Evolutionary conservation across 1,140 invertebrate genomes (phyloP).

Genomic region (Atta cephalotes): DNA sequence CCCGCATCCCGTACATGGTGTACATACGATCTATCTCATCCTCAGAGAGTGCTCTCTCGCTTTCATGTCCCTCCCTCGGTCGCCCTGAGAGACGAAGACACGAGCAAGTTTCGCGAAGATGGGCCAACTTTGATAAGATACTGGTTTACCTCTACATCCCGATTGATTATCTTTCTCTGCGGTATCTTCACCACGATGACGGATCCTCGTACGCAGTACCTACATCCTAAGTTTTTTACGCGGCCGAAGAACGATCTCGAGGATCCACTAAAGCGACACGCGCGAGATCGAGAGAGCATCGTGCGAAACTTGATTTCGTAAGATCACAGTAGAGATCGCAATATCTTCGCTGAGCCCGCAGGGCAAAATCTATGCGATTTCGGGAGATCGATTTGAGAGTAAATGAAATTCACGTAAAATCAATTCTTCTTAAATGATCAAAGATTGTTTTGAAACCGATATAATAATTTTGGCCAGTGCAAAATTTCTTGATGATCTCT

Average conservation of each 20-base stretch:
- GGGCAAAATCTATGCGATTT: neutral
- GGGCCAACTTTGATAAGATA: constrained; percentile 85
- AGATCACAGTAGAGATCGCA: constrained; percentile 2
- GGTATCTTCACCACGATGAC: constrained; percentile 42
- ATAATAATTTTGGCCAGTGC: neutral
- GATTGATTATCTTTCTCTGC: constrained; percentile 84
- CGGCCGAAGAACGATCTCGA: constrained; percentile 18
- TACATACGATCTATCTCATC: constrained; percentile 1
- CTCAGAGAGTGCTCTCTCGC: constrained; percentile 17
- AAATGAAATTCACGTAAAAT: constrained; percentile 4
- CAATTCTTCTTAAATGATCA: neutral
- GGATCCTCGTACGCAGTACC: neutral
- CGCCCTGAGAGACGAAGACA: constrained; percentile 25
- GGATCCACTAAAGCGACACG: neutral
- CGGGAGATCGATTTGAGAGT: no score
- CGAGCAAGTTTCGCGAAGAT: constrained; percentile 81
- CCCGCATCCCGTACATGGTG: neutral
- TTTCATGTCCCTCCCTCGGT: neutral
- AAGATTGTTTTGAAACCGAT: neutral
- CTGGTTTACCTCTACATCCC: constrained; percentile 81
- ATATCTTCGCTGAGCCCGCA: neutral
- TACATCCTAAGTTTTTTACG: constrained; percentile 23
- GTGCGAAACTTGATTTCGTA: neutral
- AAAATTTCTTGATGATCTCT: neutral
- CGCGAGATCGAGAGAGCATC: neutral